Base-by-base conservation (phyloP, 2,888 invertebrate species). In the Bembecia ichneumoniformis region DNA sequence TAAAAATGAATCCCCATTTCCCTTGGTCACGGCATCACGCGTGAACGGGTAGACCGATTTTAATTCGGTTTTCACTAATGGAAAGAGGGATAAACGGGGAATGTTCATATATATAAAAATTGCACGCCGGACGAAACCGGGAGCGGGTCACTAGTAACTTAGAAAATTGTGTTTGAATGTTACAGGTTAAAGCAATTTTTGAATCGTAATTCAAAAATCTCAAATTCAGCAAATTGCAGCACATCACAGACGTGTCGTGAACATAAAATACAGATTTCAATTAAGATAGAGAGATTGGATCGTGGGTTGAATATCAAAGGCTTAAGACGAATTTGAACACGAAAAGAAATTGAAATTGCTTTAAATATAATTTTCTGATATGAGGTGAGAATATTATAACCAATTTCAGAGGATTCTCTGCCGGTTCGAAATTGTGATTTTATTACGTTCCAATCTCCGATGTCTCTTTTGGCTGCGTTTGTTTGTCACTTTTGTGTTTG, bases 231-330 rank as follows among this genome's bases (percentile, higher is more conserved):
- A 40, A 40, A 40, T n/a, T 40, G 14, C 40, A n/a, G 40, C 40
- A 13, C 14, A 40, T 40, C n/a, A 40, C 13, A 40, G 40, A 40
- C 40, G 40, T 40, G 40, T 44, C 44, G 15, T 11, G 44, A 44
- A 17, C 44, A 16, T 44, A 44, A 44, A 44, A 44, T 44, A 36
- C 34, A 43, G 48, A 48, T 48, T 48, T 44, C 43, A 48, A 48
- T 48, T 48, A 48, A 35, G 48, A 48, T 48, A 48, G 28, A 13
- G 16, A 28, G 47, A 49, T 47, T 43, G 43, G 20, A 35, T 46
- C 34, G 46, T 20, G 49, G 13, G 15, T 16, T 11, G 47, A 47
- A 49, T 47, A 47, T 47, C 46, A 46, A 47, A 47, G 43, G 49
- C 46, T 49, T 17, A 46, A 17, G 36, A 28, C 16, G 40, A 44